phyloP scores from a whole-genome alignment of 2,113 vertebrate species.

The Limanda limanda region DNA sequence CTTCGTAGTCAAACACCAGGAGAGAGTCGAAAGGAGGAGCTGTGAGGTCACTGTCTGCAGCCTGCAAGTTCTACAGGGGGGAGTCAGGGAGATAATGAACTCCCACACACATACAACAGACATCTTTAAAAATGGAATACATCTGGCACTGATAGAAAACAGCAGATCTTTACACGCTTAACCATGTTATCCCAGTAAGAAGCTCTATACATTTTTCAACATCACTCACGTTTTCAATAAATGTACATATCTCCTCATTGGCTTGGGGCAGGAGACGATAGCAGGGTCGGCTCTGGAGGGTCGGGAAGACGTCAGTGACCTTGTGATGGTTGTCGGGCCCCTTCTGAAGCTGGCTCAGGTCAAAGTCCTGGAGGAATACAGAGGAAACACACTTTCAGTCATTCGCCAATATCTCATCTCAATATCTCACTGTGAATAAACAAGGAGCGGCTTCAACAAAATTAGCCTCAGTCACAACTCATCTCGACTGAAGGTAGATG shows the following conservation, averaged over 20 bases:
- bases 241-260: conserved; percentile 48
- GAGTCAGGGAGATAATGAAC: background rate
- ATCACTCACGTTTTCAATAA: conserved; percentile 58
- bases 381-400: background rate
- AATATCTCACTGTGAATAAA: too few relatives aligned
- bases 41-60: conserved; percentile 46
- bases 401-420: too few relatives aligned
- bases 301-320: conserved; percentile 49
- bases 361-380: conserved; percentile 46
- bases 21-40: conserved; percentile 65
- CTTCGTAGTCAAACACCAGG: conserved; percentile 68
- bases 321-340: conserved; percentile 33
- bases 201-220: background rate
- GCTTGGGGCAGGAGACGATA: conserved; percentile 30
- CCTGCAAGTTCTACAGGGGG: conserved; percentile 49
- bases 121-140: background rate
- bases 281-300: conserved; percentile 2
- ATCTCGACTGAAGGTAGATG: too few relatives aligned
- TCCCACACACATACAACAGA: background rate
- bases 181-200: background rate
- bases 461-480: too few relatives aligned
- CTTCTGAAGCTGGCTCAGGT: conserved; percentile 59
- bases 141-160: background rate
- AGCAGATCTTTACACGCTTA: too few relatives aligned
- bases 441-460: too few relatives aligned